phyloP scores from a whole-genome alignment of 2,113 vertebrate genomes.

The Brienomyrus longianalis region DNA sequence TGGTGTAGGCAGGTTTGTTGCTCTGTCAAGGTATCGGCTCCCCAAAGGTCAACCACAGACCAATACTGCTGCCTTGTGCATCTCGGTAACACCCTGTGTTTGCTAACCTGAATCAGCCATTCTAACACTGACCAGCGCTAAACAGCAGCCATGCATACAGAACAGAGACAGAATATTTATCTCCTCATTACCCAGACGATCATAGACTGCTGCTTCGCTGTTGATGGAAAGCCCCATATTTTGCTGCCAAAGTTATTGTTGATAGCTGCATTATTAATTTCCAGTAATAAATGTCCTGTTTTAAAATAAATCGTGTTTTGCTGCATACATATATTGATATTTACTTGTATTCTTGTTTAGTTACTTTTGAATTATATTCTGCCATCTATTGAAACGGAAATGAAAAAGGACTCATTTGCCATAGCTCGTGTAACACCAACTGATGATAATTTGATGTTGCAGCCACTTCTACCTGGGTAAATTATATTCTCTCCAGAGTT shows the following conservation, averaged over 20 bases:
- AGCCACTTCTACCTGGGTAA: background rate
- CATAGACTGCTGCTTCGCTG: background rate
- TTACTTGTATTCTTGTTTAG: background rate
- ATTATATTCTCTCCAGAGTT: background rate
- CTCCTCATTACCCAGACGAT: background rate
- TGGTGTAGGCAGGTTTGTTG: background rate
- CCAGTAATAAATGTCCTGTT: background rate
- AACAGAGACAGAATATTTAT: background rate
- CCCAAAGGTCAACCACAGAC: background rate
- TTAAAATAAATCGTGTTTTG: background rate
- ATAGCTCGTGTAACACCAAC: background rate
- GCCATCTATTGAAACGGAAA: background rate
- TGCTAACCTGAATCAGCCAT: background rate
- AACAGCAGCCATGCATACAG: background rate
- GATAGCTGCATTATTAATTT: background rate
- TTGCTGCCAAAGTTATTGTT: background rate
- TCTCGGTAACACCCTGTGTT: background rate
- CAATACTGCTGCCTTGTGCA: background rate
- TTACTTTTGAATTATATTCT: background rate
- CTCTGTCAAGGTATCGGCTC: background rate
- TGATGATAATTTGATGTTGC: background rate
- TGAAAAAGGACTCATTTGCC: background rate
- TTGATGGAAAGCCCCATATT: background rate
- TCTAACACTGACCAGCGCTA: background rate
- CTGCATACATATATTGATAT: background rate